These are phyloP conservation scores for Rhinolophus ferrumequinum DNA, from an alignment of 2,113 vertebrate species.

Conservation along the genomic window DNA sequence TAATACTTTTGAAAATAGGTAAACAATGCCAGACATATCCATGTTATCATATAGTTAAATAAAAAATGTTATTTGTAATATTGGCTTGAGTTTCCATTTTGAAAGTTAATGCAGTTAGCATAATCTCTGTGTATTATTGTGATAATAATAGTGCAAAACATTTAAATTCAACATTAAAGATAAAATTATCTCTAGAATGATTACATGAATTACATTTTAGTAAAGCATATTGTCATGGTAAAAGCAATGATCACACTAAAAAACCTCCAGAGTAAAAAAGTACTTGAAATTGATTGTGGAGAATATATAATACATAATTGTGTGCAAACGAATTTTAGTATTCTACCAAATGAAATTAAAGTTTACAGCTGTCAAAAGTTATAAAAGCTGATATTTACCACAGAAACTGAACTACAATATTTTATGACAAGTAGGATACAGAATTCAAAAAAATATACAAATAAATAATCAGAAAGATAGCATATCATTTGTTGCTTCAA, in stretches of 20 bases:
- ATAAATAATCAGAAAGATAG: neutral
- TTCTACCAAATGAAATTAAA: neutral
- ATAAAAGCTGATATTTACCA: neutral
- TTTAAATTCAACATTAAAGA: neutral
- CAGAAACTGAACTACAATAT: neutral
- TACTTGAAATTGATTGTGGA: neutral
- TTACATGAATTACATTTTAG: neutral
- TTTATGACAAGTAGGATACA: neutral
- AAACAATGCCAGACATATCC: neutral
- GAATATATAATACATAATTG: neutral
- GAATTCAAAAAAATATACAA: neutral
- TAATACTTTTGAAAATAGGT: neutral
- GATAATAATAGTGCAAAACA: neutral
- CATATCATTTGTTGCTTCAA: neutral
- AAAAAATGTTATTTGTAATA: neutral
- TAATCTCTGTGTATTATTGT: neutral
- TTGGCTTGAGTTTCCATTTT: neutral
- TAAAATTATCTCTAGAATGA: neutral
- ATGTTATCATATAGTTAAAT: neutral
- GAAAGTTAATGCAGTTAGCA: neutral
- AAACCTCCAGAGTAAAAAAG: neutral
- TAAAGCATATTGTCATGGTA: neutral
- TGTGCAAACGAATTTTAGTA: neutral
- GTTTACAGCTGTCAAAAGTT: neutral
- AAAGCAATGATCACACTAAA: neutral